Conservation (phyloP, 2,888 invertebrate genomes). For the Oscheius myriophilus region DNA sequence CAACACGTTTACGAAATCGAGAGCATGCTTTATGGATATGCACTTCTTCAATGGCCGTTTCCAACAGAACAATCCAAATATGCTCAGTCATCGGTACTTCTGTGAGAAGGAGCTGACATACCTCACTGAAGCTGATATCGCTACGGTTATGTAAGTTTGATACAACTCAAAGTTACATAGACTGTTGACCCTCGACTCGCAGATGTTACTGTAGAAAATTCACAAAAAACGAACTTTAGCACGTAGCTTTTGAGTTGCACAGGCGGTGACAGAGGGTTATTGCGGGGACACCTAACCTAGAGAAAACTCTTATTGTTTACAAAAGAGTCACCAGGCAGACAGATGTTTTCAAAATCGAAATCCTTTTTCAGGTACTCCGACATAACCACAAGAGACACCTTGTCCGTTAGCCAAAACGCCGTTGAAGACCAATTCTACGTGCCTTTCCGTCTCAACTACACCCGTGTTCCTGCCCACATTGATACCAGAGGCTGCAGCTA, state of each 20-base stretch:
- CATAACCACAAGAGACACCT: slow-evolving; percentile 25
- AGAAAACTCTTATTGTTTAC: too few species aligned
- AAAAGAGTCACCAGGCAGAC: too few species aligned
- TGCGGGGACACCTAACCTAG: too few species aligned
- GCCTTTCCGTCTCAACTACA: slow-evolving; percentile 44
- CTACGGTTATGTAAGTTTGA: slow-evolving; percentile 42
- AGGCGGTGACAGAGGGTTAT: too few species aligned
- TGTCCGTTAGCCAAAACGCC: background rate
- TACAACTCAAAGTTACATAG: background rate
- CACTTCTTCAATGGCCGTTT: slow-evolving; percentile 38
- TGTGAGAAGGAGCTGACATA: slow-evolving; percentile 52
- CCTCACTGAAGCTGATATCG: slow-evolving; percentile 46
- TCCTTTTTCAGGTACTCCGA: slow-evolving; percentile 36
- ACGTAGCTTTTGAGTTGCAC: too few species aligned
- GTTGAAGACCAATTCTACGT: slow-evolving; percentile 31
- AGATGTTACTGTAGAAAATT: background rate
- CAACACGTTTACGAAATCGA: background rate
- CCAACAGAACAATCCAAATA: slow-evolving; percentile 16
- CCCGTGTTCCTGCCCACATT: slow-evolving; percentile 16
- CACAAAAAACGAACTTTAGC: slow-evolving; percentile 15
- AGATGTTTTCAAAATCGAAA: too few species aligned
- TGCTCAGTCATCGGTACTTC: slow-evolving; percentile 36
- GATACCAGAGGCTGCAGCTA: slow-evolving; percentile 18
- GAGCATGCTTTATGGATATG: slow-evolving; percentile 41
- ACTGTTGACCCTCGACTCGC: too few species aligned